Conservation (phyloP, 2,797 vertebrate genomes). For the Poecilia gillii region DNA sequence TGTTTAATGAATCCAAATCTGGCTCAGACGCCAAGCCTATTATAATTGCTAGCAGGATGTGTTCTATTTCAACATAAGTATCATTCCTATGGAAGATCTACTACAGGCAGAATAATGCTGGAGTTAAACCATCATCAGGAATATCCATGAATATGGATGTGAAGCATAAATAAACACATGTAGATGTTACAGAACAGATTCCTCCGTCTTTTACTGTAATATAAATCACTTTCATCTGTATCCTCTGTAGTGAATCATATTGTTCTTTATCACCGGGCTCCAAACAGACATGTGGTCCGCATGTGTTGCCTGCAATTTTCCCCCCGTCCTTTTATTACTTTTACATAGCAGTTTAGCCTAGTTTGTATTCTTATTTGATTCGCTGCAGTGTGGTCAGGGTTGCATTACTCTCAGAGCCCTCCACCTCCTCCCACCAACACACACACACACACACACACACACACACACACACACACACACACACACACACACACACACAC, state of each 20-base stretch:
- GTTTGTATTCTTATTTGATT: slow-evolving; percentile 29
- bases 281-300: slow-evolving; percentile 60
- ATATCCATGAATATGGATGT: slow-evolving; percentile 77
- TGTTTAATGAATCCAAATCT: slow-evolving; percentile 87
- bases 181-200: slow-evolving; percentile 71
- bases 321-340: slow-evolving; percentile 28
- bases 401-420: slow-evolving; percentile 35
- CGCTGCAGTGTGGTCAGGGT: slow-evolving; percentile 16
- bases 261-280: slow-evolving; percentile 57
- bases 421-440: too few species aligned
- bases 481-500: too few species aligned
- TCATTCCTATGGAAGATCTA: slow-evolving; percentile 78
- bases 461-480: too few species aligned
- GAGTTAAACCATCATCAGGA: slow-evolving; percentile 74
- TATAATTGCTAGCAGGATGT: slow-evolving; percentile 85
- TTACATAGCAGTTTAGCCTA: slow-evolving; percentile 51
- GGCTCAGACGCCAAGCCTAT: slow-evolving; percentile 81
- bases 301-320: slow-evolving; percentile 57
- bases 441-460: too few species aligned
- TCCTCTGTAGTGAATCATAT: slow-evolving; percentile 61
- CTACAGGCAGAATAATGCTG: slow-evolving; percentile 75
- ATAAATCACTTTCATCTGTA: slow-evolving; percentile 71
- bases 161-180: slow-evolving; percentile 73
- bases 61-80: slow-evolving; percentile 81
- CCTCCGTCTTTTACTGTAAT: slow-evolving; percentile 58